Conservation (phyloP, 2,113 vertebrate genomes). For the Syngnathus scovelli region DNA sequence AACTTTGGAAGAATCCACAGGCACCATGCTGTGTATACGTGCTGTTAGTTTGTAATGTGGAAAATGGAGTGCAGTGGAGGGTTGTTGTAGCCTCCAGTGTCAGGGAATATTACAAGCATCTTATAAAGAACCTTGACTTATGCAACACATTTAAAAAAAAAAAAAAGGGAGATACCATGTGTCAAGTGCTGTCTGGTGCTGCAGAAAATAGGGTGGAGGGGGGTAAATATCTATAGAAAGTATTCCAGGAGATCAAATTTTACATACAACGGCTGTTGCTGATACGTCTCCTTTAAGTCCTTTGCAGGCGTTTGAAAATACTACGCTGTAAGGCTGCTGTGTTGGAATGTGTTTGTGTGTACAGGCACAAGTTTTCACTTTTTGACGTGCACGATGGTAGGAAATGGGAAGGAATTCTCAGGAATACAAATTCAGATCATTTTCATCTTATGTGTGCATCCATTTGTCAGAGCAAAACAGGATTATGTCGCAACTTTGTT, state of each 20-base stretch:
- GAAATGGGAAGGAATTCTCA: constrained; percentile 14
- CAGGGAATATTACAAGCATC: background rate
- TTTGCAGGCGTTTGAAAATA: constrained; percentile 5
- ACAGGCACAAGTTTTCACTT: constrained; percentile 8
- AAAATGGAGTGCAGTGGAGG: background rate
- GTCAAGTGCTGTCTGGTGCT: background rate
- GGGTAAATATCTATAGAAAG: constrained; percentile 19
- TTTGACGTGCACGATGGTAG: constrained; percentile 17
- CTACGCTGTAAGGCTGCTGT: constrained; percentile 3
- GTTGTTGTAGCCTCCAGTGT: too few species aligned
- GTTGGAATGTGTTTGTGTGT: constrained; percentile 8
- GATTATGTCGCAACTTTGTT: background rate
- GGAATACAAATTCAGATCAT: constrained; percentile 16
- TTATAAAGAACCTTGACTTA: background rate
- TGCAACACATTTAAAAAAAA: background rate
- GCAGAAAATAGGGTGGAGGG: background rate
- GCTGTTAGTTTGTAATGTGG: background rate
- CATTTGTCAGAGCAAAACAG: constrained; percentile 3
- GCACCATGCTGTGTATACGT: background rate
- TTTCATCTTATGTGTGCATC: constrained; percentile 1
- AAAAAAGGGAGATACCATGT: background rate
- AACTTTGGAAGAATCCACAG: background rate
- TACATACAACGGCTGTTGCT: constrained; percentile 11
- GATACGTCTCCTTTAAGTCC: constrained; percentile 26
- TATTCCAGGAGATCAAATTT: constrained; percentile 17